These are phyloP conservation scores for Sebastes dallii DNA, from an alignment of 2,797 vertebrate species.

Conservation along the genomic window DNA sequence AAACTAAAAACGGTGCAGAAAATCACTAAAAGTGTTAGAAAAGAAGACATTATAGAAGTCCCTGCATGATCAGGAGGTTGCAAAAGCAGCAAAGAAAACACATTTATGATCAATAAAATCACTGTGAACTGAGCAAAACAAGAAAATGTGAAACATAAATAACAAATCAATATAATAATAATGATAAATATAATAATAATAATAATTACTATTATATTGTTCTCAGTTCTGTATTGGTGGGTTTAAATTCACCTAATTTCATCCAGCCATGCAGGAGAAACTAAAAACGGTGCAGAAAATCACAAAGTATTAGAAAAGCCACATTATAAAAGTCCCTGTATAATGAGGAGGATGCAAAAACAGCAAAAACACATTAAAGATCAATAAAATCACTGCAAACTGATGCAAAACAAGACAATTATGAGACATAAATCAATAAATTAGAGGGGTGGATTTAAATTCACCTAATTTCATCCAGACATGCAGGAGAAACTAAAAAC, in stretches of 20 bases:
- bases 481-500: not conserved
- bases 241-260: constrained; percentile 38
- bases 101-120: too few relatives aligned
- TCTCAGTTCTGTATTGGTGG: not conserved
- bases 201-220: too few relatives aligned
- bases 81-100: too few relatives aligned
- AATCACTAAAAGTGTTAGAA: too few relatives aligned
- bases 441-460: too few relatives aligned
- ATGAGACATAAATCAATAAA: not conserved
- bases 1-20: not conserved
- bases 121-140: too few relatives aligned
- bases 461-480: constrained; percentile 45
- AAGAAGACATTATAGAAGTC: too few relatives aligned
- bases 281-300: not conserved
- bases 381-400: not conserved
- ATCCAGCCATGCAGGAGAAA: constrained; percentile 29
- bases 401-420: not conserved
- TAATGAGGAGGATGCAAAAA: not conserved
- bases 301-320: not conserved
- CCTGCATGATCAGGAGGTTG: too few relatives aligned
- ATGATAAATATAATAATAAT: too few relatives aligned
- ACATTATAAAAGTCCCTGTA: fast-evolving
- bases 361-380: fast-evolving
- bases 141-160: too few relatives aligned
- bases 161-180: too few relatives aligned